Evolutionary conservation across 2,888 invertebrate genomes (phyloP), one percentile per base, ranked within the genome.

Genomic region (Amorpha juglandis): DNA sequence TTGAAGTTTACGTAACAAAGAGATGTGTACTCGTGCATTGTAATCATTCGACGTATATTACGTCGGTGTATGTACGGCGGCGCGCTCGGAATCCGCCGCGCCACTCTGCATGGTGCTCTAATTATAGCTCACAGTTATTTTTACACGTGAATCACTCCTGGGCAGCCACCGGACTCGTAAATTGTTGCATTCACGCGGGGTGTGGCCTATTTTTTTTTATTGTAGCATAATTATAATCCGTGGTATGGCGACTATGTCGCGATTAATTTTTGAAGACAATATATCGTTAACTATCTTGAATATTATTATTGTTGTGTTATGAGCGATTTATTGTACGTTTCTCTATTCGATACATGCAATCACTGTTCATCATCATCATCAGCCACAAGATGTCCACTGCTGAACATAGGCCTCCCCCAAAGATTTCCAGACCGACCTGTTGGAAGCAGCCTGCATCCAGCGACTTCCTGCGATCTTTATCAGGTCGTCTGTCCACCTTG

Each of bases 121-220:
- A 88, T 86, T 88, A 88, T 90, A 88, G 80, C 71, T 42, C 64
- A 65, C 51, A 45, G 55, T 78, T 89, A 89, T 86, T 87, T 84
- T 80, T 89, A 88, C 78, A 58, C 68, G 81, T 90, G 90, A 90
- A 75, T 90, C 90, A 90, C 84, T 85, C 84, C 81, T 86, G 84
- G 87, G 86, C 86, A 81, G 82, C 77, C 74, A 79, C 75, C 71
- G 78, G 78, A 68, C 73, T 79, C 80, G 72, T 82, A 72, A 83
- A 77, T 79, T 83, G 83, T 82, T 77, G 76, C 80, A 69, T 79
- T 72, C 78, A 80, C 78, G 72, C 78, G 81, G 72, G 70, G 68
- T 69, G 69, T 80, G 78, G 69, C 79, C 80, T 78, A 80, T 77
- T 79, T 82, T 77, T 42, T 78, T 74, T 63, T 69, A 70, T 68